phyloP scores from a whole-genome alignment of 1,140 invertebrate genomes.

The Lepeophtheirus salmonis region DNA sequence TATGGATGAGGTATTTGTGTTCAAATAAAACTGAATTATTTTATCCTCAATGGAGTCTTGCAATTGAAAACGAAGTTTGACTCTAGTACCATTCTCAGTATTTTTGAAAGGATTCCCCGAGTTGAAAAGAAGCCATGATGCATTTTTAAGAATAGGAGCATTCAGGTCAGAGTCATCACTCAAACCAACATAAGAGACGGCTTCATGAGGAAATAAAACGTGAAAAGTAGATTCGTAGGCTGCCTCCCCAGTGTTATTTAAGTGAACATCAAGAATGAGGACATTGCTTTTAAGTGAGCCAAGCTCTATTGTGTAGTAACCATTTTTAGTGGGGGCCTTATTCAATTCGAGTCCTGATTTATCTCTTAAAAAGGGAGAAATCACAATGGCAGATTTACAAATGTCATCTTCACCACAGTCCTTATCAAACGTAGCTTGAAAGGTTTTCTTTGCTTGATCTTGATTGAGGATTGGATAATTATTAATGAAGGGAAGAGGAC shows the following conservation, averaged over 20 bases:
- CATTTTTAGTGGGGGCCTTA: not conserved
- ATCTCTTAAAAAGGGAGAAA: conserved; percentile 37
- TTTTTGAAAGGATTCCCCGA: conserved; percentile 71
- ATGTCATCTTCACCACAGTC: conserved; percentile 75
- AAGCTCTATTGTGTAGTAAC: conserved; percentile 18
- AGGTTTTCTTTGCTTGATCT: conserved; percentile 55
- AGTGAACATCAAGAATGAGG: conserved; percentile 49
- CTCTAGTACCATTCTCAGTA: conserved; percentile 32
- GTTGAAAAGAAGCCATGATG: conserved; percentile 33
- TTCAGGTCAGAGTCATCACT: conserved; percentile 27
- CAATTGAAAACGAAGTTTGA: conserved; percentile 58
- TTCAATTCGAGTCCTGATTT: not conserved
- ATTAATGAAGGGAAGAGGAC: conserved; percentile 45
- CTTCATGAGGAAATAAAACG: conserved; percentile 51
- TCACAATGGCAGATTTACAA: conserved; percentile 62
- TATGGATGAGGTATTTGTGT: conserved; percentile 68
- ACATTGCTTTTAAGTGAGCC: conserved; percentile 32
- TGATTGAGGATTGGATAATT: conserved; percentile 71
- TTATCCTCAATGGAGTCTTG: conserved; percentile 46
- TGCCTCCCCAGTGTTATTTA: conserved; percentile 60
- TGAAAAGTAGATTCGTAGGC: conserved; percentile 74
- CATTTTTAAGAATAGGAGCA: conserved; percentile 32
- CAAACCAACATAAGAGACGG: conserved; percentile 54
- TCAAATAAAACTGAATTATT: conserved; percentile 46
- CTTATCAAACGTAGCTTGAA: conserved; percentile 71